These are phyloP conservation scores for Stichopus chloronotus DNA, from an alignment of 35 echinoderm and acorn worm genomes.

Conservation along the genomic window DNA sequence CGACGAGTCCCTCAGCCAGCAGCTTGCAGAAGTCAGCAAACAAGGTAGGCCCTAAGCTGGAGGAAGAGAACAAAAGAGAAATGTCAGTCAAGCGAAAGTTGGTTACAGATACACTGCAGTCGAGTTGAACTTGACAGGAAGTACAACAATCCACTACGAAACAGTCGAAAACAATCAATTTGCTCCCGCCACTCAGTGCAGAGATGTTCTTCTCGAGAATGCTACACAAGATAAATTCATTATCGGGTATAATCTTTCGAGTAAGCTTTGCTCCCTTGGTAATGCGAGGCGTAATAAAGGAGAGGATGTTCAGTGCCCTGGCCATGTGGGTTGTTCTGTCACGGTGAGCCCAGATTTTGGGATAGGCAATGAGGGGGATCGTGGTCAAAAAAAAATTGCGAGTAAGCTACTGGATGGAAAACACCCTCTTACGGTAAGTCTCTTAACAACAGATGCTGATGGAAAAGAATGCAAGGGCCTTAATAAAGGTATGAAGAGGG, in stretches of 20 bases:
- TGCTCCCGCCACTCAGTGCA: slow-evolving; percentile 11
- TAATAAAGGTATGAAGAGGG: neutral
- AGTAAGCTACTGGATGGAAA: neutral
- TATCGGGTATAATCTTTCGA: neutral
- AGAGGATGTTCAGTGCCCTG: neutral
- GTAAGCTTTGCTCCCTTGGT: slow-evolving; percentile 8
- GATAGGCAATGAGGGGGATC: slow-evolving; percentile 35
- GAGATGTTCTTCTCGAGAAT: slow-evolving; percentile 38
- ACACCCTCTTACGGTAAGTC: neutral
- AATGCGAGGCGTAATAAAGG: neutral
- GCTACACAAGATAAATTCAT: neutral
- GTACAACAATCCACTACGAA: neutral
- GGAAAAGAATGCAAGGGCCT: slow-evolving; percentile 34
- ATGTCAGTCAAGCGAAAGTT: neutral
- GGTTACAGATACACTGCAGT: neutral
- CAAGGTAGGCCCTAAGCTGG: neutral
- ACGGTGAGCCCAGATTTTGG: neutral
- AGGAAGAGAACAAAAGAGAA: neutral
- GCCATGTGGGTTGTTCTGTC: slow-evolving; percentile 29
- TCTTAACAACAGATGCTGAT: slow-evolving; percentile 52
- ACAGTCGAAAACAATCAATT: neutral
- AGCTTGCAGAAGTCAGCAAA: neutral
- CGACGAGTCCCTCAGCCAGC: neutral
- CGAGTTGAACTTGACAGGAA: neutral
- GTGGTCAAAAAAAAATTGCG: neutral